Conservation (phyloP, 2,113 vertebrate species). For the Cynocephalus volans region DNA sequence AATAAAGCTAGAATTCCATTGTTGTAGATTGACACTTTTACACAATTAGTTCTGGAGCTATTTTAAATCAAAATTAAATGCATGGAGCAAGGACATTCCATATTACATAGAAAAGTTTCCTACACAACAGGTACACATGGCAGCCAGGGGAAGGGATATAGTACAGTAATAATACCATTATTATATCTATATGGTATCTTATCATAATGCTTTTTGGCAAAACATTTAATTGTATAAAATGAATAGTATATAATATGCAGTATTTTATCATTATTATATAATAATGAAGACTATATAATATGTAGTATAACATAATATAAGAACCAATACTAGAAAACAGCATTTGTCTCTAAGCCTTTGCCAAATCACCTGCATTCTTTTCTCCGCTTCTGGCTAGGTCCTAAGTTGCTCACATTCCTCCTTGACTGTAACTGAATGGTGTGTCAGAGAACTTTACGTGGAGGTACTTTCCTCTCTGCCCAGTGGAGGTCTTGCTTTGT, state of each 20-base stretch:
- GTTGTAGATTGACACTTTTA: slow-evolving; percentile 4
- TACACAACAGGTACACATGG: not conserved
- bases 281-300: not conserved
- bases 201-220: not conserved
- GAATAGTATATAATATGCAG: not conserved
- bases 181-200: slow-evolving; percentile 41
- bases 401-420: not conserved
- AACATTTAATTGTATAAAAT: slow-evolving; percentile 48
- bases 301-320: not conserved
- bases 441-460: not conserved
- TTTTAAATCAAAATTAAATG: slow-evolving; percentile 47
- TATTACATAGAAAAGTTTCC: not conserved
- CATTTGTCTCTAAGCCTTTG: slow-evolving; percentile 13
- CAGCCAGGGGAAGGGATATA: not conserved
- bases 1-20: slow-evolving; percentile 55
- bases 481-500: not conserved
- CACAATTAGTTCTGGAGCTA: not conserved
- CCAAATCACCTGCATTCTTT: not conserved
- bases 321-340: slow-evolving; percentile 3
- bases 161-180: not conserved
- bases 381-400: not conserved
- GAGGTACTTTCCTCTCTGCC: not conserved
- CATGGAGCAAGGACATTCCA: not conserved
- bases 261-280: not conserved
- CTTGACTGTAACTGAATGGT: not conserved